These are phyloP conservation scores for Parazoanthus darwini DNA, from an alignment of 92 coral and sea anemone species.

Conservation along the genomic window DNA sequence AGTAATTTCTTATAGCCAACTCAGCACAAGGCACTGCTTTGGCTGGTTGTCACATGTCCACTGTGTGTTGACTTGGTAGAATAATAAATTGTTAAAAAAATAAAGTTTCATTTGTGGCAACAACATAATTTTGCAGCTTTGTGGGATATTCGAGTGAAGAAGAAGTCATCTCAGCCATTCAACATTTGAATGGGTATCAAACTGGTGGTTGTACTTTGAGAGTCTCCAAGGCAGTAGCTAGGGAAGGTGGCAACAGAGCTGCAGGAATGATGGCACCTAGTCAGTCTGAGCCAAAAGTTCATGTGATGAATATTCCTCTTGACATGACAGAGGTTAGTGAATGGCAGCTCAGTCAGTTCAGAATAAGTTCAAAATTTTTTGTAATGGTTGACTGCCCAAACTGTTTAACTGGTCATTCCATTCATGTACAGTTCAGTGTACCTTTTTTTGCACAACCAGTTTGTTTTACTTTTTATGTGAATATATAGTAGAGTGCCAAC, in stretches of 20 bases:
- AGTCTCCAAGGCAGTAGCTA: constrained; percentile 64
- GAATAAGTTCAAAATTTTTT: not conserved
- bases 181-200: constrained; percentile 57
- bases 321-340: constrained; percentile 75
- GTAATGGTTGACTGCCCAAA: no score
- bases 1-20: no score
- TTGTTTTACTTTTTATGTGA: no score
- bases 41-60: no score
- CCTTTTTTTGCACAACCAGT: no score
- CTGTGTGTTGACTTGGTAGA: no score
- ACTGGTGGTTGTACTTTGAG: constrained; percentile 53
- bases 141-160: constrained; percentile 75
- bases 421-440: no score
- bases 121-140: constrained; percentile 54
- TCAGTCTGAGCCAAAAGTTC: constrained; percentile 57
- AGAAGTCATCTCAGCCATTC: constrained; percentile 66
- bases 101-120: not conserved
- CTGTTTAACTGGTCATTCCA: no score
- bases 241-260: constrained; percentile 40
- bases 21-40: no score
- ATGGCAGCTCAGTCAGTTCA: not conserved
- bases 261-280: not conserved
- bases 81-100: no score
- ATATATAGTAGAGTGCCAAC: no score
- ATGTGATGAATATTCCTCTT: constrained; percentile 77